Base-by-base conservation (phyloP, 2,888 invertebrate species). In the Iselma pallidipennis region DNA sequence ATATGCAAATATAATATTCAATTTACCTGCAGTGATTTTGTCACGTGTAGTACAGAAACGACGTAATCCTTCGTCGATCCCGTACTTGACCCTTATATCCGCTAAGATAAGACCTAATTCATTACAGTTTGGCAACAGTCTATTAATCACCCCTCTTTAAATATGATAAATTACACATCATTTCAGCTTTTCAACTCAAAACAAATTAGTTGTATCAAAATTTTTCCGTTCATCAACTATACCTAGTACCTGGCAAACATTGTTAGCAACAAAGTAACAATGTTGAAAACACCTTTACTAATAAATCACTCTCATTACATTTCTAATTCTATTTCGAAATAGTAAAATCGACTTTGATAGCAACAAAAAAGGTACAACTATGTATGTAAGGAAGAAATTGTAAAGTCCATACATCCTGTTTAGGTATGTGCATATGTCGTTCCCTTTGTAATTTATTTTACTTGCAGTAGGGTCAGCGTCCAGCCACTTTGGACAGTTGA, bases 381-480 rank as follows among this genome's bases (percentile, higher is more conserved):
- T 4, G 12, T n/a, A n/a, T 28, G 51, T 26, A 33, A 53, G 33
- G 49, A 21, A 31, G 31, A 53, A 53, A 53, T 31, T 37, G 23
- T 37, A 16, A 28, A 37, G 37, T 37, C 53, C 37, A 33, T 31
- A 48, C 55, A 55, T 55, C 55, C 55, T 55, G 55, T 55, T 55
- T 55, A 48, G 29, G 48, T 55, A 55, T 49, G 16, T 23, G 55
- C 55, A 55, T 29, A 55, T 55, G 55, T 55, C 49, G 55, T 45
- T 51, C 16, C 48, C 42, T 48, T 55, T 14, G 48, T 55, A 55
- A 55, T 55, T 55, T 55, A 55, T 55, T 48, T 45, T 2, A 48
- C n/a, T 55, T 48, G 25, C 19, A 3, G 10, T 26, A 26, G 42
- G 26, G 42, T 55, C 55, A 55, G 23, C 10, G 29, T 55, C 49